Base-by-base conservation (phyloP, 2,113 vertebrate genomes). In the Haplochromis burtoni region DNA sequence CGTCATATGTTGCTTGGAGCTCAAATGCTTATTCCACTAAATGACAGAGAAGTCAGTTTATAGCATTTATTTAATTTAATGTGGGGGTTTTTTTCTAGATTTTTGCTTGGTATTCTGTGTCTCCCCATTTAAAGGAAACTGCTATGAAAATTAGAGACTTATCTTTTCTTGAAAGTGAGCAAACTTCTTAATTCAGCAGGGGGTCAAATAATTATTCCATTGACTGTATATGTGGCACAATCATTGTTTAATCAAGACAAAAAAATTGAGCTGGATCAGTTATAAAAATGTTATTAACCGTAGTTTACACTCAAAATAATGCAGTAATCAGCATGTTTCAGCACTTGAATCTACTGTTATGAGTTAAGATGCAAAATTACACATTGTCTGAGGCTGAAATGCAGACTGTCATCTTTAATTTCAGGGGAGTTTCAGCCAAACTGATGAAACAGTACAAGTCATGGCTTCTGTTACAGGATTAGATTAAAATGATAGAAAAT, bases 31-130 rank as follows among this genome's bases (percentile, higher is more conserved):
- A 38, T 68, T 68, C 13, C 63, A 38, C 33, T 68, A 5, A 5
- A 68, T 68, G 10, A 68, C 63, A 38, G 33, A 38, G 33, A 38
- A 38, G 33, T 21, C 11, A 13, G 63, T 21, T 38, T 38, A 21
- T 38, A 68, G 33, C 63, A 68, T 38, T 13, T 38, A 21, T 68
- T n/a, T 68, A 66, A 38, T 38, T 38, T 21, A 35, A 66, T 38
- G 61, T 66, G 33, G 1, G 0, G 0, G 0, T 2, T 26, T 38
- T 66, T 40, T 40, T 40, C 63, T 40, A 21, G 35, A 68, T 40
- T 21, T 68, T 40, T 40, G 35, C 12, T 68, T 68, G 35, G 3
- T 21, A 68, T 68, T 24, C 63, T 68, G n/a, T 24, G 3, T 40
- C 35, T 40, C 63, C 35, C 35, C 35, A 40, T 68, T 40, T 40